Evolutionary conservation across 1,140 invertebrate species (phyloP).

Genomic region (Drosophila ficusphila): DNA sequence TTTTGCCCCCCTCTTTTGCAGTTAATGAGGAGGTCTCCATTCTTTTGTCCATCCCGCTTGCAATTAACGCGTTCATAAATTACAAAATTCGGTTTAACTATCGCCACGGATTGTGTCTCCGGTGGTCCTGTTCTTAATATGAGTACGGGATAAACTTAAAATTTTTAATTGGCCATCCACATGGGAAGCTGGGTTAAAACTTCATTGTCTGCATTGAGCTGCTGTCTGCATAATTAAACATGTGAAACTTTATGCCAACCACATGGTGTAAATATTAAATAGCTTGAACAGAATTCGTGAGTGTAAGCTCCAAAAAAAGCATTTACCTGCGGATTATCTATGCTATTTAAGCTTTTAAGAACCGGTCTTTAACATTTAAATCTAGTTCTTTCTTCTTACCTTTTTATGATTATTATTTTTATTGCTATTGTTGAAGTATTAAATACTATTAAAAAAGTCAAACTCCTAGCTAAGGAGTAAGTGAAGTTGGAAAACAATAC

Average conservation of each 20-base stretch:
- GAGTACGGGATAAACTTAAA: conserved; percentile 17
- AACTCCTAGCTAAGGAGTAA: too few relatives aligned
- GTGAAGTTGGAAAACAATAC: too few relatives aligned
- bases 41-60: conserved; percentile 10
- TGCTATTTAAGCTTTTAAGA: too few relatives aligned
- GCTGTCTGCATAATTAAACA: conserved; percentile 47
- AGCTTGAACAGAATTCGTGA: neutral
- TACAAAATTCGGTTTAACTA: conserved; percentile 35
- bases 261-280: neutral
- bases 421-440: too few relatives aligned
- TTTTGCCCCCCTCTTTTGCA: conserved; percentile 34
- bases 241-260: conserved; percentile 30
- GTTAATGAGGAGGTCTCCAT: conserved; percentile 38
- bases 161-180: conserved; percentile 41
- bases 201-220: conserved; percentile 27
- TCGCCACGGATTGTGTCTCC: conserved; percentile 6
- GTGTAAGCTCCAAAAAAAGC: neutral
- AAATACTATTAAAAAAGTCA: too few relatives aligned
- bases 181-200: neutral
- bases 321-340: neutral
- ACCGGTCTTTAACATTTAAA: too few relatives aligned
- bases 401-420: too few relatives aligned
- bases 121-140: conserved; percentile 10
- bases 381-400: too few relatives aligned
- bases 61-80: conserved; percentile 40